Percentiles rank a stretch among this genome's conserved stretches.
Evolutionary conservation across 2,888 invertebrate species (phyloP).

Genomic region (Nemapogon koenigi): DNA sequence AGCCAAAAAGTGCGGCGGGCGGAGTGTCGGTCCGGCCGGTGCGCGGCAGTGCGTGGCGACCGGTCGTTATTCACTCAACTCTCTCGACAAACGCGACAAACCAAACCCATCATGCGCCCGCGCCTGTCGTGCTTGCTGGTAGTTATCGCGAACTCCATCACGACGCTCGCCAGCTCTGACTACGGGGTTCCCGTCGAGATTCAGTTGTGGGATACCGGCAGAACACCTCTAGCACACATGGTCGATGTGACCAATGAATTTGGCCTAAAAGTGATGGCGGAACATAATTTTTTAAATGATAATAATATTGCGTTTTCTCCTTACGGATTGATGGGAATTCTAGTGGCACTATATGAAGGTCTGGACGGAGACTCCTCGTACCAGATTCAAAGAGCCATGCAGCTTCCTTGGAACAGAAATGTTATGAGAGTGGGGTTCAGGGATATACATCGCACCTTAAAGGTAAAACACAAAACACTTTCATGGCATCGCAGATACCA

Average conservation of each 20-base stretch:
- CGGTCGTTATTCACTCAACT: conserved; percentile 23
- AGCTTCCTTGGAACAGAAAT: conserved; percentile 75
- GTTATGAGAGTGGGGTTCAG: conserved; percentile 79
- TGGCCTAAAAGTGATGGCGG: conserved; percentile 71
- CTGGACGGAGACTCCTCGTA: conserved; percentile 74
- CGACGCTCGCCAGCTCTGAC: conserved; percentile 21
- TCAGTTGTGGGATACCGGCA: conserved; percentile 47
- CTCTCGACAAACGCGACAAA: conserved; percentile 45
- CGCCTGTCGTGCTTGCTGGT: conserved; percentile 1
- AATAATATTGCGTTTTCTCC: conserved; percentile 87
- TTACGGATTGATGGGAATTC: conserved; percentile 80
- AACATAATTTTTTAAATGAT: conserved; percentile 74
- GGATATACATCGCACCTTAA: conserved; percentile 81
- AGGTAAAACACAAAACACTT: conserved; percentile 76
- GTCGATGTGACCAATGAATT: conserved; percentile 81
- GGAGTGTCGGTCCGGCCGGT: neutral
- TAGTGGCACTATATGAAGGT: conserved; percentile 82
- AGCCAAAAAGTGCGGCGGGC: conserved; percentile 25
- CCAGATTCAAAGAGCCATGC: conserved; percentile 74
- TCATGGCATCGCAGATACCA: too few species aligned
- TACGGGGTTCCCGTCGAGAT: conserved; percentile 51
- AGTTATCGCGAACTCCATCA: neutral
- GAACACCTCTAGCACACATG: conserved; percentile 74
- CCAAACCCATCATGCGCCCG: conserved; percentile 29
- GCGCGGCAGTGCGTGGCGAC: conserved; percentile 25